Evolutionary conservation across 2,888 invertebrate genomes (phyloP), one percentile per base, ranked within the genome.

Genomic region (Drosophila borborema): DNA sequence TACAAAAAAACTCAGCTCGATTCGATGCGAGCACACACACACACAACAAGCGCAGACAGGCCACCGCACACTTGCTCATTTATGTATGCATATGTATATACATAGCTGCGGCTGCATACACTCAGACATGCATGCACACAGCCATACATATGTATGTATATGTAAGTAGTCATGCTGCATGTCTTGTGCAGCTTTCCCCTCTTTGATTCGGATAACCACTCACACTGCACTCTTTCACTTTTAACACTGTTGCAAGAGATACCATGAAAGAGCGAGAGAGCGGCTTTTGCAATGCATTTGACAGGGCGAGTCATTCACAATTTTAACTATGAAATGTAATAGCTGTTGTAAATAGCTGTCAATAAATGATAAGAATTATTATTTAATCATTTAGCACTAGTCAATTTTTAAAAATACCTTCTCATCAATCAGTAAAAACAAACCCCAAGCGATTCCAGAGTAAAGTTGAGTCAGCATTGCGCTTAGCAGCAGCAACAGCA

Each of bases 141-240:
- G 28, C 12, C 43, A 40, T 38, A 40, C 49, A 34, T 16, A n/a
- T 14, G 12, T 16, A 40, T 49, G 38, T 23, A 10, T 12, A 40
- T 40, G 28, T 38, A 38, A 16, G 38, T 38, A 38, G 14, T 4
- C 23, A 23, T 43, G 28, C 18, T 56, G 63, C 67, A 31, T 8
- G 65, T 36, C 49, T 48, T 64, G 55, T 61, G 64, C 72, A 70
- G 69, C 81, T 79, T 79, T 79, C 79, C 81, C 81, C 77, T 79
- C 81, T 67, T 73, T 38, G 53, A 61, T 48, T 36, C 45, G 23
- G 14, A 16, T 59, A 58, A 55, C 46, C 61, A 56, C 64, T 64
- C 40, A 16, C 48, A 45, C 46, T 68, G 53, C 68, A 51, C 69
- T 83, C 73, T 76, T 86, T 81, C 76, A 78, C 78, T 73, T 83